These are phyloP conservation scores for Podocnemis expansa DNA, from an alignment of 2,113 vertebrate species.

Conservation along the genomic window DNA sequence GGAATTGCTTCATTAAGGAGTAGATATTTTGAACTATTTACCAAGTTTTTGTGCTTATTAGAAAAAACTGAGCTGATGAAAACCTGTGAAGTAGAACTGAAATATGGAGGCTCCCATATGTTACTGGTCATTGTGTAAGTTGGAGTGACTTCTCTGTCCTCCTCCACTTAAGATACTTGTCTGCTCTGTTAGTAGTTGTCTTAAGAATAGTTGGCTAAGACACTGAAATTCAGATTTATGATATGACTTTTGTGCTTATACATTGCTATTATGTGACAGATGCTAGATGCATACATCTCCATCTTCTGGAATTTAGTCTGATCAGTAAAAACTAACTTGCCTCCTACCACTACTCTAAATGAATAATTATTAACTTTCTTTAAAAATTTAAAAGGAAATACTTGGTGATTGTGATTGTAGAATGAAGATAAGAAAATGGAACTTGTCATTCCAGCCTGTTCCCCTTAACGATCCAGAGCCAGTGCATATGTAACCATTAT, in stretches of 20 bases:
- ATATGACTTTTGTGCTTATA: background rate
- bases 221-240: background rate
- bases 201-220: background rate
- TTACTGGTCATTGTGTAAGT: background rate
- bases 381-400: background rate
- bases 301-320: background rate
- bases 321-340: background rate
- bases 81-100: background rate
- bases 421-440: background rate
- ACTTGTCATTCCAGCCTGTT: background rate
- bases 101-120: background rate
- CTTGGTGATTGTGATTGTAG: no score
- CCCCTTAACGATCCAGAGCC: background rate
- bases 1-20: background rate
- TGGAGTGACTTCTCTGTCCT: background rate
- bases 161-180: background rate
- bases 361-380: background rate
- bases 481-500: rapidly evolving
- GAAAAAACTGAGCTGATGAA: background rate
- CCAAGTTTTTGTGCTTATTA: background rate
- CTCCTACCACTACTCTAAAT: background rate
- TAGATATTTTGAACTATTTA: background rate
- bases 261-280: background rate
- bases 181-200: background rate
- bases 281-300: background rate